Conservation (phyloP, 2,797 vertebrate genomes). For the Gambelia wislizenii region DNA sequence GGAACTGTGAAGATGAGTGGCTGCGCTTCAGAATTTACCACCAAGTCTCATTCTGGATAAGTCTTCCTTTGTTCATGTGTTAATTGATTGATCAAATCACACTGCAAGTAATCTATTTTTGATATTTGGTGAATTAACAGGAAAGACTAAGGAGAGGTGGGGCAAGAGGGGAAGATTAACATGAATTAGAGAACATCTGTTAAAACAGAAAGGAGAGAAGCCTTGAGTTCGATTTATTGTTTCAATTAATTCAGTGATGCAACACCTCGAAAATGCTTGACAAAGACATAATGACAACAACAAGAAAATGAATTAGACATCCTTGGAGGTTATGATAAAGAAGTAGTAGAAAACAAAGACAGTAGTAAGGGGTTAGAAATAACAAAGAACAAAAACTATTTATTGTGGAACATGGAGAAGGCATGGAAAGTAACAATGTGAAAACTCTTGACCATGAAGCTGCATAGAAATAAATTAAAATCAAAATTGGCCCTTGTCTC, state of each 20-base stretch:
- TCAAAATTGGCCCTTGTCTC: conserved; percentile 37
- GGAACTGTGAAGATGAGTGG: background rate
- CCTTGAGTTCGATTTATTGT: background rate
- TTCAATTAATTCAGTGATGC: background rate
- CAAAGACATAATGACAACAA: background rate
- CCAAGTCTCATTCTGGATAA: background rate
- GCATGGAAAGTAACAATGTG: conserved; percentile 33
- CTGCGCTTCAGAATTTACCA: background rate
- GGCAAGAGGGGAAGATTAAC: conserved; percentile 16
- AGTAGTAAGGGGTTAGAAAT: background rate
- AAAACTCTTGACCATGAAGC: conserved; percentile 42
- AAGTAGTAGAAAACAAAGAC: conserved; percentile 39
- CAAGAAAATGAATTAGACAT: background rate
- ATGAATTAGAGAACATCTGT: background rate
- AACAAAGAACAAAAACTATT: conserved; percentile 36
- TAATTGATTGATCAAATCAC: background rate
- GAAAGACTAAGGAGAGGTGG: background rate
- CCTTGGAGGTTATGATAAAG: conserved; percentile 21
- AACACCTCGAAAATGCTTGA: background rate
- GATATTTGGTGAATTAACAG: conserved; percentile 37
- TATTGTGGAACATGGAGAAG: background rate
- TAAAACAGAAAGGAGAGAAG: conserved; percentile 7
- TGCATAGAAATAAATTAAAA: conserved; percentile 34
- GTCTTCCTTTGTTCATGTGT: background rate
- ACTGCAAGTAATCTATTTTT: background rate